These are phyloP conservation scores for Petrolisthes cinctipes DNA, from an alignment of 2,888 invertebrate species.

Conservation along the genomic window DNA sequence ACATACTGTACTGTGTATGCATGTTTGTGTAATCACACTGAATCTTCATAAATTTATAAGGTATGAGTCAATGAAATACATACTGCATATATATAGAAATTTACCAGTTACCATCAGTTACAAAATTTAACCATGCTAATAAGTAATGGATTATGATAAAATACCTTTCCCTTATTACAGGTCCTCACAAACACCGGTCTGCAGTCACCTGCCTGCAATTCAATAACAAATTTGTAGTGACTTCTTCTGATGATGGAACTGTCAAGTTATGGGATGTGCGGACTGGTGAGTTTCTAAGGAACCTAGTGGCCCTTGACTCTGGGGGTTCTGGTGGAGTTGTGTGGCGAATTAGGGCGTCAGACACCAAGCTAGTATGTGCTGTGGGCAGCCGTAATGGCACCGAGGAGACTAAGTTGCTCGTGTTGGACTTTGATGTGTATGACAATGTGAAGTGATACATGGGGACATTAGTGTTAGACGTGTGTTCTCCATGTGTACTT, in stretches of 20 bases:
- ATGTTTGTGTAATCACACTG: too few species aligned
- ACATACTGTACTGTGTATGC: too few species aligned
- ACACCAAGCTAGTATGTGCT: slow-evolving; percentile 97
- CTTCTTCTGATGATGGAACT: slow-evolving; percentile 98
- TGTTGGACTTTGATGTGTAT: slow-evolving; percentile 93
- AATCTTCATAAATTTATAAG: too few species aligned
- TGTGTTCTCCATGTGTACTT: slow-evolving; percentile 53
- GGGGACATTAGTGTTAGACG: slow-evolving; percentile 47
- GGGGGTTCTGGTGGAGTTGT: slow-evolving; percentile 96
- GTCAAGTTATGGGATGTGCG: slow-evolving; percentile 99
- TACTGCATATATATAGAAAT: not conserved
- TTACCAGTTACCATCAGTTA: not conserved
- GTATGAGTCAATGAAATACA: too few species aligned
- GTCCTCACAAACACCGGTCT: slow-evolving; percentile 95
- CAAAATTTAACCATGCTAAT: not conserved
- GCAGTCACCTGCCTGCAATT: slow-evolving; percentile 99
- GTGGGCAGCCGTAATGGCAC: slow-evolving; percentile 98
- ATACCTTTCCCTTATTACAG: slow-evolving; percentile 72
- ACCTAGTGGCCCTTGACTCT: slow-evolving; percentile 91
- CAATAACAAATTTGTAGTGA: slow-evolving; percentile 96
- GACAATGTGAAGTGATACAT: slow-evolving; percentile 59
- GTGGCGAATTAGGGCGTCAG: slow-evolving; percentile 95
- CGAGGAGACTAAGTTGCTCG: slow-evolving; percentile 97
- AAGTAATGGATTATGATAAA: not conserved
- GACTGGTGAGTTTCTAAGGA: slow-evolving; percentile 95